These are phyloP conservation scores for Pelmatolapia mariae DNA, from an alignment of 2,113 vertebrate genomes.

Conservation along the genomic window DNA sequence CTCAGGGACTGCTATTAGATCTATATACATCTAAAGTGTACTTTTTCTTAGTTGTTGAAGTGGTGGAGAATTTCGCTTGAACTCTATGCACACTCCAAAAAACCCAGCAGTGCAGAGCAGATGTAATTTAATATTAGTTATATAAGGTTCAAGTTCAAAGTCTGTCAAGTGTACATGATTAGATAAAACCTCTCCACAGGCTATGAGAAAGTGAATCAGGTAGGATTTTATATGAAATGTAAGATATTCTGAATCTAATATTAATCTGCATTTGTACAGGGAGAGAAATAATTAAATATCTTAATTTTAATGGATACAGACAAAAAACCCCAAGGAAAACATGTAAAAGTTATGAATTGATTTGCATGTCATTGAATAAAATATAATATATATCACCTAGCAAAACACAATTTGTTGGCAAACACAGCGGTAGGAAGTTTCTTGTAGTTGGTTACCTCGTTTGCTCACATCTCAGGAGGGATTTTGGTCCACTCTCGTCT, in stretches of 20 bases:
- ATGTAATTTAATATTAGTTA: neutral
- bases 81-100: neutral
- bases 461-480: neutral
- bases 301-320: neutral
- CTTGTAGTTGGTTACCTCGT: neutral
- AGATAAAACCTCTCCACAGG: neutral
- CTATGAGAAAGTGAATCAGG: neutral
- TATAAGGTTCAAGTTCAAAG: neutral
- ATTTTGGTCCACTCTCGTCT: neutral
- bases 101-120: neutral
- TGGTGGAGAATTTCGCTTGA: constrained; percentile 5
- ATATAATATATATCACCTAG: neutral
- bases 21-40: neutral
- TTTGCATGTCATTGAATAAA: neutral
- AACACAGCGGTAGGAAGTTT: neutral
- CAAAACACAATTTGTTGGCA: neutral
- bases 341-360: neutral
- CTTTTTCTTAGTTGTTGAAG: constrained; percentile 1
- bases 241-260: neutral
- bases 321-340: neutral
- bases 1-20: neutral
- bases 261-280: neutral
- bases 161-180: neutral
- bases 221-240: neutral
- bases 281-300: neutral